Percentiles rank a stretch among this genome's conserved stretches.
These are phyloP conservation scores for Rhinogobio ventralis DNA, from an alignment of 2,797 vertebrate species.

Conservation along the genomic window DNA sequence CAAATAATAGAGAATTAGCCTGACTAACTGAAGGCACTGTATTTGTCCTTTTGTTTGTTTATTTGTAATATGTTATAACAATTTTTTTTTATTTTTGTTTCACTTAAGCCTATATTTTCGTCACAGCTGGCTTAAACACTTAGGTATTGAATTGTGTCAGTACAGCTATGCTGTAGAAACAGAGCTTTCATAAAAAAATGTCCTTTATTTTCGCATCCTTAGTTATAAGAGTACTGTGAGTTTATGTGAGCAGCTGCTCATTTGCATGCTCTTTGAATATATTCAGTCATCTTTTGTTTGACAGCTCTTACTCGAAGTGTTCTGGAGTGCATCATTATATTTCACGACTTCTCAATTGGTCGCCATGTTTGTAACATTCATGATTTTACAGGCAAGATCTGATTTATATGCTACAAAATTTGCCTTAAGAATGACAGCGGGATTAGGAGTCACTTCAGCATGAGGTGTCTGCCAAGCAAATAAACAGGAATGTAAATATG, in stretches of 20 bases:
- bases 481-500: constrained; percentile 33
- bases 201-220: too few relatives aligned
- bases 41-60: not conserved
- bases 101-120: not conserved
- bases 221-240: not conserved
- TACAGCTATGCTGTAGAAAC: not conserved
- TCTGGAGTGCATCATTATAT: not conserved
- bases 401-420: constrained; percentile 26
- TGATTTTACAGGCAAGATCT: constrained; percentile 21
- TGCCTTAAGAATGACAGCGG: constrained; percentile 6
- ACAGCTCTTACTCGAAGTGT: not conserved
- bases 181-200: not conserved
- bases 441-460: constrained; percentile 20
- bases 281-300: not conserved
- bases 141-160: not conserved
- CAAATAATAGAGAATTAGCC: not conserved
- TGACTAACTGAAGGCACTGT: not conserved
- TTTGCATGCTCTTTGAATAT: not conserved
- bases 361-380: constrained; percentile 3
- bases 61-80: too few relatives aligned
- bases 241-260: not conserved
- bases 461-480: constrained; percentile 20
- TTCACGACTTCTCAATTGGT: constrained; percentile 12
- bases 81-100: not conserved
- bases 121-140: not conserved